Conservation (phyloP, 1,140 invertebrate genomes). For the Drosophila lacertosa region DNA sequence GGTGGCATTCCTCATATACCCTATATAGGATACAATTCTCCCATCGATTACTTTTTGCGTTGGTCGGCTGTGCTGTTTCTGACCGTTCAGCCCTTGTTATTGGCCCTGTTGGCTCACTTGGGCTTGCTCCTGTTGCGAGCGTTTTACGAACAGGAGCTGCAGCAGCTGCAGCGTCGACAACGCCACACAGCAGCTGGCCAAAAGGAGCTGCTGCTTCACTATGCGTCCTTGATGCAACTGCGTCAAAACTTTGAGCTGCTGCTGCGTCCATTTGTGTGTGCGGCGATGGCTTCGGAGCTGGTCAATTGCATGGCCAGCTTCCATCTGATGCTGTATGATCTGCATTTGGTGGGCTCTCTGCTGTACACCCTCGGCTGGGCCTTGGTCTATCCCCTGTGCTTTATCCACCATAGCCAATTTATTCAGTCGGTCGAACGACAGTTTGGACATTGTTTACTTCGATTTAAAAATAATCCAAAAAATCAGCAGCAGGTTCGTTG, state of each 20-base stretch:
- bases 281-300: conserved; percentile 10
- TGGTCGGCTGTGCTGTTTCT: conserved; percentile 18
- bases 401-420: conserved; percentile 18
- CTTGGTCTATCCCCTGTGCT: conserved; percentile 16
- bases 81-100: conserved; percentile 38
- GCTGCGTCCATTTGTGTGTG: conserved; percentile 45
- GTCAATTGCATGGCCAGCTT: conserved; percentile 4
- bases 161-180: background rate
- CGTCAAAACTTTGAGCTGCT: conserved; percentile 41
- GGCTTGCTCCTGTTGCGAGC: conserved; percentile 38
- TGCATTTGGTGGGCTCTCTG: background rate
- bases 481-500: conserved; percentile 28
- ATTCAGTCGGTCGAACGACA: conserved; percentile 23
- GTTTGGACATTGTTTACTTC: conserved; percentile 29
- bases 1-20: background rate
- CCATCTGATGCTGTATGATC: conserved; percentile 40
- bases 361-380: fast-evolving
- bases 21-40: background rate
- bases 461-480: background rate
- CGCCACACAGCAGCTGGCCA: background rate
- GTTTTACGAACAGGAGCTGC: conserved; percentile 29
- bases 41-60: background rate
- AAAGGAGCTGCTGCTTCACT: conserved; percentile 14
- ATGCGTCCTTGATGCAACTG: conserved; percentile 37
- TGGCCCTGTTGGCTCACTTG: conserved; percentile 16